phyloP scores from a whole-genome alignment of 2,888 invertebrate genomes.

The Aethes cnicana region DNA sequence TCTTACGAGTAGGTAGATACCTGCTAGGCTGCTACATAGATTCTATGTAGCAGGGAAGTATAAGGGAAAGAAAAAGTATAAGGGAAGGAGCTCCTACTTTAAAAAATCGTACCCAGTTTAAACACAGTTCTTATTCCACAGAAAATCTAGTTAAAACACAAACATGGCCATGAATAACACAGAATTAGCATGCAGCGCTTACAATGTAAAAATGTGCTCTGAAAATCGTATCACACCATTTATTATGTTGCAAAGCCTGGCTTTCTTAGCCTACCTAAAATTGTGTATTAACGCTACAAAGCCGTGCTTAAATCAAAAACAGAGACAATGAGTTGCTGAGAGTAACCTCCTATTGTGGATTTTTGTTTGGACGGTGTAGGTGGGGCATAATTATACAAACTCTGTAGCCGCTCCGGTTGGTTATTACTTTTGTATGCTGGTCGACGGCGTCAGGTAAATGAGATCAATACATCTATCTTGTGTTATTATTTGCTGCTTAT shows the following conservation, averaged over 20 bases:
- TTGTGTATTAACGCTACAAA: slow-evolving; percentile 32
- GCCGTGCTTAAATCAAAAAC: slow-evolving; percentile 41
- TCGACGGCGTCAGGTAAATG: slow-evolving; percentile 40
- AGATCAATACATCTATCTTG: not conserved
- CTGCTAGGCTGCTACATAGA: not conserved
- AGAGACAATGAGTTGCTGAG: slow-evolving; percentile 50
- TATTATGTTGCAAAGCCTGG: slow-evolving; percentile 7
- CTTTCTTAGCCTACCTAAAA: slow-evolving; percentile 23
- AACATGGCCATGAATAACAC: not conserved
- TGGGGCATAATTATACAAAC: too few relatives aligned
- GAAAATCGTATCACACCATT: slow-evolving; percentile 1
- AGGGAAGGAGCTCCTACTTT: too few relatives aligned
- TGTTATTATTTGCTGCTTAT: not conserved
- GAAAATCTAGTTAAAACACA: not conserved
- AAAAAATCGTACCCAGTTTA: too few relatives aligned
- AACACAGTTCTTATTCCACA: not conserved
- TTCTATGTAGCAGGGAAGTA: too few relatives aligned
- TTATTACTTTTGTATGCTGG: slow-evolving; percentile 51
- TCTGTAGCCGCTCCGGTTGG: slow-evolving; percentile 56
- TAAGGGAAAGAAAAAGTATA: too few relatives aligned
- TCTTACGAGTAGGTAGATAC: slow-evolving; percentile 15
- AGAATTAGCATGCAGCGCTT: not conserved
- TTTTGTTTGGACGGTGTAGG: slow-evolving; percentile 50
- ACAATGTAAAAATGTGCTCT: slow-evolving; percentile 15
- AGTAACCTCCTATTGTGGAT: slow-evolving; percentile 53